These are phyloP conservation scores for Drosophila equinoxialis DNA, from an alignment of 1,140 invertebrate species.

Conservation along the genomic window DNA sequence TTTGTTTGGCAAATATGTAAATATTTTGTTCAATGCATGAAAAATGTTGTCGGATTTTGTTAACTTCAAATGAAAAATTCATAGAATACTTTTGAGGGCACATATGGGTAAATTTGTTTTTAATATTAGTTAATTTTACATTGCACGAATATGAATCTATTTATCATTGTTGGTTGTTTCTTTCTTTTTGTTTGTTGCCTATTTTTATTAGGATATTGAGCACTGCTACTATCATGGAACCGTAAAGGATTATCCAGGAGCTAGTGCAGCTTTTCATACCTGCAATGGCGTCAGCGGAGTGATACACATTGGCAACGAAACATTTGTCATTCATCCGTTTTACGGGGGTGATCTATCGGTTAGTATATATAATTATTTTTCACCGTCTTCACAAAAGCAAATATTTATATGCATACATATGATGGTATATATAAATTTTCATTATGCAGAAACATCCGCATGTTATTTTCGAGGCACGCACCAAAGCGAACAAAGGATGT, in stretches of 20 bases:
- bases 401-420: no score
- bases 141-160: no score
- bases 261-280: conserved; percentile 97
- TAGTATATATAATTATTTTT: conserved; percentile 44
- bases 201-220: conserved; percentile 91
- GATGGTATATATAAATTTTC: neutral
- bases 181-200: neutral
- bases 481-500: conserved; percentile 93
- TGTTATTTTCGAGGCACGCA: conserved; percentile 96
- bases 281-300: conserved; percentile 98
- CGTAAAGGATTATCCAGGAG: conserved; percentile 97
- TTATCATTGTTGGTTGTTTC: neutral
- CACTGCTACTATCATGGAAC: conserved; percentile 98
- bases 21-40: no score
- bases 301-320: conserved; percentile 98
- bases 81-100: no score
- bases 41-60: no score
- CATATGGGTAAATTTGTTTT: no score
- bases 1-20: no score
- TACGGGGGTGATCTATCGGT: conserved; percentile 97
- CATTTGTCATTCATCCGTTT: conserved; percentile 98
- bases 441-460: conserved; percentile 94
- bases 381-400: no score
- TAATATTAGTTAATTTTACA: no score
- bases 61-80: no score